Evolutionary conservation across 2,797 vertebrate species (phyloP), one percentile per base, ranked within the genome.

Genomic region (Coreius guichenoti): DNA sequence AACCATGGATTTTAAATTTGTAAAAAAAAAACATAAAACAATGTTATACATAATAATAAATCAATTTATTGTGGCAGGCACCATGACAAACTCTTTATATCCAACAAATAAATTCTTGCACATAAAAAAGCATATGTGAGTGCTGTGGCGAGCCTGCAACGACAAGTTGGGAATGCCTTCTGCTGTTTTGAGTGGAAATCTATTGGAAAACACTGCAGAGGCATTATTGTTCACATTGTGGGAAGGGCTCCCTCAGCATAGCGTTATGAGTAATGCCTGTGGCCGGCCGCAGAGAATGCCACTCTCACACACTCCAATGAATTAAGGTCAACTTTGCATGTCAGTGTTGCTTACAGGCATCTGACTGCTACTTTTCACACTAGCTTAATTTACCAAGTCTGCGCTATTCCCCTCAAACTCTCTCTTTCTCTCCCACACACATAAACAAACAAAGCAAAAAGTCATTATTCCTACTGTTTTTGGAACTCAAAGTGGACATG

Each of bases 361-460:
- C 63, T 16, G 49, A 80, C 82, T 86, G 88, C 79, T 75, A 76
- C 78, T 84, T 87, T 87, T 89, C 86, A 79, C 88, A 87, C 83
- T 16, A 31, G 72, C 47, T 74, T 81, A 73, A 67, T 81, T 82
- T 78, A 83, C 63, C 83, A 69, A 75, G 58, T 76, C 54, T 73
- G 70, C 0, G 3, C 8, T 36, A 54, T 56, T 36, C 31, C 26
- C 29, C 21, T 72, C 72, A 39, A 39, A 33, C 33, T 26, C 39
- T 58, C 43, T 73, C 63, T 72, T 43, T 65, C 33, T n/a, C 85
- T 51, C 68, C 26, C 56, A 12, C 56, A 83, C 19, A 31, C 65
- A 83, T 72, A 63, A 78, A 83, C 80, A 82, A 51, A 80, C 49
- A 67, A 70, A 54, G 80, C 78, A 82, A 82, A 79, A 69, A 51